phyloP scores from a whole-genome alignment of 1,140 invertebrate genomes.

The Ceratoteleas bidentatus region DNA sequence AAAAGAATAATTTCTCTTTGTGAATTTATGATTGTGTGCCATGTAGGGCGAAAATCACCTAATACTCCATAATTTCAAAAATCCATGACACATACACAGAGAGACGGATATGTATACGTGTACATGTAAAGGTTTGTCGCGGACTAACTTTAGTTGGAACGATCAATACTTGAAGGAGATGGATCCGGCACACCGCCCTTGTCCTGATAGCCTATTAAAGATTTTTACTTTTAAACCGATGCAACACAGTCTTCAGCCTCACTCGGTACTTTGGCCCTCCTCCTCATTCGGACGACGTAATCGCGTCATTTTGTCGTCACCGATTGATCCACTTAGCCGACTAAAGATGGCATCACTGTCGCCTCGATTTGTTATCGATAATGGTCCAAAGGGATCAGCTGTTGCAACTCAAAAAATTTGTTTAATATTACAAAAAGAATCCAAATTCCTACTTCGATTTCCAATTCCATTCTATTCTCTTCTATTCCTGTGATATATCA shows the following conservation, averaged over 20 bases:
- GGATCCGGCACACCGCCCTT: slow-evolving; percentile 65
- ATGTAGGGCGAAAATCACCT: background rate
- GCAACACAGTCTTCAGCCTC: slow-evolving; percentile 27
- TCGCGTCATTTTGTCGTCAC: too few relatives aligned
- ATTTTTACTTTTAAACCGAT: slow-evolving; percentile 56
- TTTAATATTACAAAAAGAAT: too few relatives aligned
- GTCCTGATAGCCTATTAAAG: slow-evolving; percentile 69
- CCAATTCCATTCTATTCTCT: too few relatives aligned
- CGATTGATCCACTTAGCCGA: too few relatives aligned
- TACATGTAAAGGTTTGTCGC: slow-evolving; percentile 54
- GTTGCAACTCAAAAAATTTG: too few relatives aligned
- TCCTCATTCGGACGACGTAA: background rate
- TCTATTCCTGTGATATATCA: too few relatives aligned
- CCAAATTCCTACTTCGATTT: too few relatives aligned
- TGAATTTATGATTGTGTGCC: too few relatives aligned
- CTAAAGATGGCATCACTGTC: too few relatives aligned
- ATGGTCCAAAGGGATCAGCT: too few relatives aligned
- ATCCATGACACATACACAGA: slow-evolving; percentile 42
- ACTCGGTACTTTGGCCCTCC: slow-evolving; percentile 6
- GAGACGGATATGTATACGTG: background rate
- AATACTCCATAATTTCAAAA: slow-evolving; percentile 26
- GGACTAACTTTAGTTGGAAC: slow-evolving; percentile 68
- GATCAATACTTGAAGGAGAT: slow-evolving; percentile 77
- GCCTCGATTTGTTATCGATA: too few relatives aligned
- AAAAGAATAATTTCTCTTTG: background rate